Percentiles rank a stretch among this genome's conserved stretches.
Conservation (phyloP, 2,113 vertebrate species). For the Dipodomys spectabilis region DNA sequence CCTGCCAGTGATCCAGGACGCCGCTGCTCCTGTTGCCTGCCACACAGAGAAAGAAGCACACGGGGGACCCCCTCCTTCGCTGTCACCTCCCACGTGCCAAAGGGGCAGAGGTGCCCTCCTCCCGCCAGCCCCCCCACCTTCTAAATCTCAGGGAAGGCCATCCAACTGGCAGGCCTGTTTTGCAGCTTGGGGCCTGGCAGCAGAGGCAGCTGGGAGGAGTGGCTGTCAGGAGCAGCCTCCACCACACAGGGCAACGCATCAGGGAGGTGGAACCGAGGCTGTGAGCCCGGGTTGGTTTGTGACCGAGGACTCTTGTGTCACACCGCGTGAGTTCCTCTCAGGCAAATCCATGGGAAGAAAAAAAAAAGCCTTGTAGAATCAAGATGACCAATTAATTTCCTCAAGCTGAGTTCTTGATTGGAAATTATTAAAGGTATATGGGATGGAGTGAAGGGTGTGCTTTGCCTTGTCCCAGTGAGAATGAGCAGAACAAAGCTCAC, state of each 20-base stretch:
- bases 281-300: neutral
- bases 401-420: neutral
- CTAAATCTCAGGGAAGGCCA: neutral
- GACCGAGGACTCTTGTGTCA: neutral
- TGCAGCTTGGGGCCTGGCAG: neutral
- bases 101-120: too few relatives aligned
- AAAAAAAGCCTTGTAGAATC: neutral
- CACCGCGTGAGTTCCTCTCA: neutral
- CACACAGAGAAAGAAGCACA: too few relatives aligned
- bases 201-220: neutral
- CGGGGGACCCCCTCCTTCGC: neutral
- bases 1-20: neutral
- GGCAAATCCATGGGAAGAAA: neutral
- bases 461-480: neutral
- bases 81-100: neutral
- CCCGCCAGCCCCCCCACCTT: neutral
- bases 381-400: neutral
- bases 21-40: too few relatives aligned
- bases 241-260: too few relatives aligned
- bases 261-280: neutral
- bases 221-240: too few relatives aligned
- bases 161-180: too few relatives aligned
- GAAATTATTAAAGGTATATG: neutral
- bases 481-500: too few relatives aligned
- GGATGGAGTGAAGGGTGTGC: rapidly evolving